phyloP scores from a whole-genome alignment of 2,888 invertebrate genomes.

The Brachycybe producta region DNA sequence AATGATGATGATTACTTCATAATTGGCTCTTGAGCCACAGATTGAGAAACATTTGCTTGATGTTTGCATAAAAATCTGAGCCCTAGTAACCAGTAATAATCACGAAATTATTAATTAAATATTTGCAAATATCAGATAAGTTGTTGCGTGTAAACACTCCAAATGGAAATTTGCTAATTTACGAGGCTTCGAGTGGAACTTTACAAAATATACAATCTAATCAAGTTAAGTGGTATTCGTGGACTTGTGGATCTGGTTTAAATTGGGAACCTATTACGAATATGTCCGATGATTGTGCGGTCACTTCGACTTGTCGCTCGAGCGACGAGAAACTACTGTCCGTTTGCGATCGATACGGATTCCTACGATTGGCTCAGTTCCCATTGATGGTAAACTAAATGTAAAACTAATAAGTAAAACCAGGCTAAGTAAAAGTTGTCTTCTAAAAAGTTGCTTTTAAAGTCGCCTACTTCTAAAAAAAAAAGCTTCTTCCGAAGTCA shows the following conservation, averaged over 20 bases:
- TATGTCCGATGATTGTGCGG: conserved; percentile 34
- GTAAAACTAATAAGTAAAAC: no score
- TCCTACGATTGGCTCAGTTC: conserved; percentile 36
- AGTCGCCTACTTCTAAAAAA: not conserved
- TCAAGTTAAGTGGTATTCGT: conserved; percentile 31
- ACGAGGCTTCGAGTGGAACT: conserved; percentile 36
- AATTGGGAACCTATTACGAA: conserved; percentile 35
- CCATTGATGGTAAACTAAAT: conserved; percentile 34
- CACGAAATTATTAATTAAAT: no score
- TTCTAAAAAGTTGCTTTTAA: no score
- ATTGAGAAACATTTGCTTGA: no score
- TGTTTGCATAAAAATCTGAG: no score
- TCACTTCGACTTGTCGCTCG: conserved; percentile 33
- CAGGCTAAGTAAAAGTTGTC: no score
- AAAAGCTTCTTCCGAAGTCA: no score
- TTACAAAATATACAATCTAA: conserved; percentile 25
- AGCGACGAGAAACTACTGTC: conserved; percentile 31
- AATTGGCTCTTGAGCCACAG: no score
- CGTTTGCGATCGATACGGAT: conserved; percentile 37
- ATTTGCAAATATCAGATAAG: conserved; percentile 30
- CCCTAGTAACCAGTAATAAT: no score
- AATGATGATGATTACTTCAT: no score
- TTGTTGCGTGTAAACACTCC: conserved; percentile 5
- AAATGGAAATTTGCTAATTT: conserved; percentile 34
- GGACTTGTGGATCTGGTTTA: conserved; percentile 35